Conservation (phyloP, 1,140 invertebrate genomes). For the Zaprionus davidi region DNA sequence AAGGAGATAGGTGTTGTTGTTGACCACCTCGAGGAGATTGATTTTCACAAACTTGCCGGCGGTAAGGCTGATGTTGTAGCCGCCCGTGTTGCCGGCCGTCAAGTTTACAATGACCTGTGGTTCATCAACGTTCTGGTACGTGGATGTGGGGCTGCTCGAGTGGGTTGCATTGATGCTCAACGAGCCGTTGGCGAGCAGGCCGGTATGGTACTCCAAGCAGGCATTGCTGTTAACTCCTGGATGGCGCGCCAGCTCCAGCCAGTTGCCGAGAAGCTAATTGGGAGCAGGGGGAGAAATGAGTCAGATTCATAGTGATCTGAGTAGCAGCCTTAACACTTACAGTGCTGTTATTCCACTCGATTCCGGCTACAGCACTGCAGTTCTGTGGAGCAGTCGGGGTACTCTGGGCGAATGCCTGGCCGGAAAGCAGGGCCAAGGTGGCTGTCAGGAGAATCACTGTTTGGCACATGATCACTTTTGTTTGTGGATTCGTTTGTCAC, state of each 20-base stretch:
- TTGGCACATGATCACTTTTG: slow-evolving; percentile 60
- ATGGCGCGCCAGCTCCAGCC: slow-evolving; percentile 59
- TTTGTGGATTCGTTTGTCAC: not conserved
- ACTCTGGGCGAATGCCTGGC: slow-evolving; percentile 13
- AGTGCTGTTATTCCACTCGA: slow-evolving; percentile 45
- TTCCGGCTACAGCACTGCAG: slow-evolving; percentile 9
- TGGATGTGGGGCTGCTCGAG: slow-evolving; percentile 28
- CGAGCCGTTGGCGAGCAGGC: not conserved
- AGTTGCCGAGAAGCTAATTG: slow-evolving; percentile 40
- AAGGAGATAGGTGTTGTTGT: slow-evolving; percentile 34
- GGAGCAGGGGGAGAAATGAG: not conserved
- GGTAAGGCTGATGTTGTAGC: slow-evolving; percentile 54
- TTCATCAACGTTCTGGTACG: slow-evolving; percentile 33
- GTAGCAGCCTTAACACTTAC: slow-evolving; percentile 44
- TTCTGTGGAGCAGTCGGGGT: not conserved
- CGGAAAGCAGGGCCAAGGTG: slow-evolving; percentile 46
- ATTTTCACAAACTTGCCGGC: not conserved
- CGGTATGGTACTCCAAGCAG: slow-evolving; percentile 30
- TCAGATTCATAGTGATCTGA: not conserved
- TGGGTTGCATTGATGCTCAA: slow-evolving; percentile 46
- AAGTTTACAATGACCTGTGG: slow-evolving; percentile 36
- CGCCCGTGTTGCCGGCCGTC: not conserved
- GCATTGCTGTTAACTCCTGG: slow-evolving; percentile 20
- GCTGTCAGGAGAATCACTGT: slow-evolving; percentile 53
- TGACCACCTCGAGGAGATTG: slow-evolving; percentile 44